Base-by-base conservation (phyloP, 2,888 invertebrate genomes). In the Odontocolon sp. region DNA sequence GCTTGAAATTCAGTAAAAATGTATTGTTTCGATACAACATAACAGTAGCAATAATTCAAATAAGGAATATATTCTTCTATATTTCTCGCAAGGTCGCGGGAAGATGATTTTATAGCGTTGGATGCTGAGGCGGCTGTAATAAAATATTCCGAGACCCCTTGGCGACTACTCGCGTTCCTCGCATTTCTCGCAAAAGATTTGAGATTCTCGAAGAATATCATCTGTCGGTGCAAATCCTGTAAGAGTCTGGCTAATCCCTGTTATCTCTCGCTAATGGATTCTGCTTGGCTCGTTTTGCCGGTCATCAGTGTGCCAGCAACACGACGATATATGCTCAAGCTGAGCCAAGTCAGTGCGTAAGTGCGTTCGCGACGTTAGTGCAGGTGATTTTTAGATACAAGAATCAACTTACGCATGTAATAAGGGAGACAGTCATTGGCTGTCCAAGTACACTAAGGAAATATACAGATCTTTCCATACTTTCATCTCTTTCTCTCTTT, bases 181-280 rank as follows among this genome's bases (percentile, higher is more conserved):
- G 64, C 75, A 75, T 75, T 70, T 69, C 42, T 75, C 64, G 42
- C 11, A 18, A 11, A 42, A 26, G 28, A 26, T 18, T 54, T 33
- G 33, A 31, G n/a, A 16, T 18, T 33, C 16, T 31, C 33, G 18
- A 16, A 18, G 33, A 18, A 28, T 31, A 14, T 16, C 9, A 33
- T 16, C 33, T 8, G 2, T 16, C 23, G 33, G 31, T 31, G 26
- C 28, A 9, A n/a, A 54, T 54, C 14, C 36, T 2, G 18, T 54
- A 31, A 9, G 54, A 33, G 26, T 11, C 5, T 28, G 26, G 66
- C 59, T 71, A 79, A 82, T 82, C 82, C 85, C 82, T 82, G 83
- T 79, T 83, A 82, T 83, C 84, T 42, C 38, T 61, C 70, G 81
- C 81, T 85, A 86, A 85, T 86, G 86, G 83, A 83, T 82, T 79